Conservation (phyloP, 1,140 invertebrate species). For the Brachionus sp. region DNA sequence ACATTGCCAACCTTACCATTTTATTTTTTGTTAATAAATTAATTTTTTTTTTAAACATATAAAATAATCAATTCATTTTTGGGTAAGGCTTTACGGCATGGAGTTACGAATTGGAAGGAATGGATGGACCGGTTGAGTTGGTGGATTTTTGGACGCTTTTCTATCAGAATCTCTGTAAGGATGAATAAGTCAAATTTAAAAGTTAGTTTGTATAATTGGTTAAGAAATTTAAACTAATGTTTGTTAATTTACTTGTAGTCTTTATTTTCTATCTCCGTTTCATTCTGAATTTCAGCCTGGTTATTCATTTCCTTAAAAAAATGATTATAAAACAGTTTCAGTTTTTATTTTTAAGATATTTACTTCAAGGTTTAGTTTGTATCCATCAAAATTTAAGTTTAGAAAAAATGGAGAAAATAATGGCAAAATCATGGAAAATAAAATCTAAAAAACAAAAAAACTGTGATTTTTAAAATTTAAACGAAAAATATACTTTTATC, state of each 20-base stretch:
- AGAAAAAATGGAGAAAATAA: slow-evolving; percentile 11
- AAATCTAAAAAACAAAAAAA: background rate
- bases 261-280: background rate
- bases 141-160: no score
- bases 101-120: no score
- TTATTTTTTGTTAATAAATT: no score
- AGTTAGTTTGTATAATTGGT: background rate
- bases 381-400: background rate
- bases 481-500: background rate
- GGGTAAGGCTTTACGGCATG: no score
- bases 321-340: background rate
- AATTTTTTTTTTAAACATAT: no score
- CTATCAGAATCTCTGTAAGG: no score
- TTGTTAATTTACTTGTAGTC: background rate
- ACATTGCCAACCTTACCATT: no score
- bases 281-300: background rate
- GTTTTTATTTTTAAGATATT: background rate
- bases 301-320: background rate
- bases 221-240: background rate
- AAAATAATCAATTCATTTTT: no score
- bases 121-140: no score
- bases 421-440: background rate
- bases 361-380: slow-evolving; percentile 40
- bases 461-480: background rate
- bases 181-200: no score